These are phyloP conservation scores for Chloroclysta siterata DNA, from an alignment of 2,888 invertebrate genomes.

Conservation along the genomic window DNA sequence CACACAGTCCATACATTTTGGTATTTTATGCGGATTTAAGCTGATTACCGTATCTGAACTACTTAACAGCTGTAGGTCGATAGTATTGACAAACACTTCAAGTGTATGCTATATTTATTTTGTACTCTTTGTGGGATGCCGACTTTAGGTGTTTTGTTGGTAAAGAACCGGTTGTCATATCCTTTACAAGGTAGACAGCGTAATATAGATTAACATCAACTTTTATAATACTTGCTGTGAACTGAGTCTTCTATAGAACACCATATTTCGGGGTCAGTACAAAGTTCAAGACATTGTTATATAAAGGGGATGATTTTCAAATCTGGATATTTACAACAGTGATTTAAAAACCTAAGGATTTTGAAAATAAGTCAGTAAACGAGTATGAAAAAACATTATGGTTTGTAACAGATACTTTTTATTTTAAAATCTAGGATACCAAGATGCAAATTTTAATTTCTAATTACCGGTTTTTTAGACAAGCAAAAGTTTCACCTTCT, in stretches of 20 bases:
- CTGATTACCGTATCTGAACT: not conserved
- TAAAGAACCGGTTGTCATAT: constrained; percentile 29
- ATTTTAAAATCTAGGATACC: not conserved
- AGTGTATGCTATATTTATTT: constrained; percentile 15
- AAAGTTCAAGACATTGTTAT: no score
- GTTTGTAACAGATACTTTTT: not conserved
- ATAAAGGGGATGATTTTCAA: not conserved
- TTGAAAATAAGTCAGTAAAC: not conserved
- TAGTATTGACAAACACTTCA: constrained; percentile 20
- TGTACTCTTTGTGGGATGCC: constrained; percentile 31
- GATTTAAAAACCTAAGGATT: not conserved
- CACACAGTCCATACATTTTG: no score
- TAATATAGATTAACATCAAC: constrained; percentile 52
- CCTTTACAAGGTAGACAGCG: constrained; percentile 49
- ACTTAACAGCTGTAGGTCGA: not conserved
- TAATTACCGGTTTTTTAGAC: not conserved
- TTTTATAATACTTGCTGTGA: not conserved
- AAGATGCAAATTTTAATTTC: not conserved
- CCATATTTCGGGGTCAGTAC: not conserved
- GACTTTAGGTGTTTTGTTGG: constrained; percentile 22
- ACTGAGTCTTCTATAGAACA: not conserved
- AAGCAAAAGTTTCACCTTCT: constrained; percentile 3
- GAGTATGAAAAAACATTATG: not conserved
- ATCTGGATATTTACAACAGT: not conserved
- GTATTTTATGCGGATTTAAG: not conserved